These are phyloP conservation scores for Manduca sexta DNA, from an alignment of 1,140 invertebrate genomes.

Conservation along the genomic window DNA sequence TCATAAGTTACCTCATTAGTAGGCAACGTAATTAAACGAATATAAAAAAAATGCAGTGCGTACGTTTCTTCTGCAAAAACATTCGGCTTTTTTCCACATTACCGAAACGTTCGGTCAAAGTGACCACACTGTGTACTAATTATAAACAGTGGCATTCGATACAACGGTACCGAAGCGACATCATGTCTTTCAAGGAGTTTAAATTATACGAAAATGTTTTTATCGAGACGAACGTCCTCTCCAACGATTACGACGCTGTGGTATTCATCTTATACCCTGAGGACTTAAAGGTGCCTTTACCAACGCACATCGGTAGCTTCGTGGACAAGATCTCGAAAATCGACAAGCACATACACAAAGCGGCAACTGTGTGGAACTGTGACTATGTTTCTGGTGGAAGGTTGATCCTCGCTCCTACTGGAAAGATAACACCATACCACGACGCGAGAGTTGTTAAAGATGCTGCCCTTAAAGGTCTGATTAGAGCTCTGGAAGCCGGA, in stretches of 20 bases:
- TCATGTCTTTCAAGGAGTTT: constrained; percentile 22
- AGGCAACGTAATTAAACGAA: too few species aligned
- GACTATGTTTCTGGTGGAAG: constrained; percentile 78
- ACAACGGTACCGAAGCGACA: too few species aligned
- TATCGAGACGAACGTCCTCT: constrained; percentile 55
- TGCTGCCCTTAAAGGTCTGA: constrained; percentile 69
- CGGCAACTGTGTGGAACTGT: constrained; percentile 73
- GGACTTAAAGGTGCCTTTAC: constrained; percentile 39
- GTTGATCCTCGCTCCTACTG: constrained; percentile 84
- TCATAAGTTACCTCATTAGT: too few species aligned
- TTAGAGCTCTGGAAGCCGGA: constrained; percentile 77
- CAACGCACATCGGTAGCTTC: constrained; percentile 48
- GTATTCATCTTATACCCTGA: constrained; percentile 64
- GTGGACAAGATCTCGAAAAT: constrained; percentile 47
- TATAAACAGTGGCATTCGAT: too few species aligned
- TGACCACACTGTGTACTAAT: too few species aligned
- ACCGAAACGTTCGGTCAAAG: not conserved
- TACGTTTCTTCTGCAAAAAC: too few species aligned
- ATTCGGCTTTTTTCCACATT: too few species aligned
- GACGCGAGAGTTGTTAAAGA: constrained; percentile 76
- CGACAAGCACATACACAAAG: constrained; percentile 66
- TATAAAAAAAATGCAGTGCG: too few species aligned
- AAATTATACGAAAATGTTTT: constrained; percentile 62
- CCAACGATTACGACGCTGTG: constrained; percentile 67
- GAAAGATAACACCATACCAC: constrained; percentile 85